A percentile compares a stretch with the other conserved stretches of the same genome.
Evolutionary conservation across 2,888 invertebrate species (phyloP).

Genomic region (Platerodrilus igneus): DNA sequence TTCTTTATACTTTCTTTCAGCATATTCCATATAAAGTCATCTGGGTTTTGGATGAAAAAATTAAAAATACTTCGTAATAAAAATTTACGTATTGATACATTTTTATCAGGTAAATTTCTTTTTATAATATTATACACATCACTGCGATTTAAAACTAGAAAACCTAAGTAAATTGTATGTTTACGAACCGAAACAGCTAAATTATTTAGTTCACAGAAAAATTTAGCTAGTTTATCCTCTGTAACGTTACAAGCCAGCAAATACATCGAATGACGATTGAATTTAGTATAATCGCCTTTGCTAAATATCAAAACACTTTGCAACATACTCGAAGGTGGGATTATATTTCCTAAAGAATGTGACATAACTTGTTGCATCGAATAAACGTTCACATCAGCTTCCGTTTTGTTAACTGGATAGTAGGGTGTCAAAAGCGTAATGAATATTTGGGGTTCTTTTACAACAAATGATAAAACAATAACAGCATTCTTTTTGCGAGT

Average conservation of each 20-base stretch:
- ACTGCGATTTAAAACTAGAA: conserved; percentile 8
- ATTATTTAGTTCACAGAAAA: conserved; percentile 10
- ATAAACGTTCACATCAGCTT: conserved; percentile 1
- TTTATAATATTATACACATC: background rate
- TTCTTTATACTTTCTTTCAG: conserved; percentile 5
- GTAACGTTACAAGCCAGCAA: conserved; percentile 8
- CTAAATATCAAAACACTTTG: conserved; percentile 12
- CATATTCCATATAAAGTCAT: conserved; percentile 11
- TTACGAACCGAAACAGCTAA: conserved; percentile 17
- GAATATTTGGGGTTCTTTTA: conserved; percentile 2
- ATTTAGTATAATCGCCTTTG: conserved; percentile 15
- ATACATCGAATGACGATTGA: conserved; percentile 11
- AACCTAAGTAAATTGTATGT: conserved; percentile 16
- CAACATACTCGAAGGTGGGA: conserved; percentile 2
- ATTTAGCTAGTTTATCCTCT: conserved; percentile 12
- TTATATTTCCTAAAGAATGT: background rate
- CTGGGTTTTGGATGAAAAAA: conserved; percentile 12
- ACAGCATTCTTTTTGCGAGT: background rate
- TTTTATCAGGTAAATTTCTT: conserved; percentile 9
- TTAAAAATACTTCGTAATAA: conserved; percentile 12
- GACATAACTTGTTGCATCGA: conserved; percentile 2
- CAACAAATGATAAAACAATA: conserved; percentile 5
- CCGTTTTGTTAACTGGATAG: conserved; percentile 3
- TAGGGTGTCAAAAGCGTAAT: background rate
- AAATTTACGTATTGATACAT: conserved; percentile 11